Evolutionary conservation across 2,113 vertebrate species (phyloP).

Genomic region (Dascyllus trimaculatus): DNA sequence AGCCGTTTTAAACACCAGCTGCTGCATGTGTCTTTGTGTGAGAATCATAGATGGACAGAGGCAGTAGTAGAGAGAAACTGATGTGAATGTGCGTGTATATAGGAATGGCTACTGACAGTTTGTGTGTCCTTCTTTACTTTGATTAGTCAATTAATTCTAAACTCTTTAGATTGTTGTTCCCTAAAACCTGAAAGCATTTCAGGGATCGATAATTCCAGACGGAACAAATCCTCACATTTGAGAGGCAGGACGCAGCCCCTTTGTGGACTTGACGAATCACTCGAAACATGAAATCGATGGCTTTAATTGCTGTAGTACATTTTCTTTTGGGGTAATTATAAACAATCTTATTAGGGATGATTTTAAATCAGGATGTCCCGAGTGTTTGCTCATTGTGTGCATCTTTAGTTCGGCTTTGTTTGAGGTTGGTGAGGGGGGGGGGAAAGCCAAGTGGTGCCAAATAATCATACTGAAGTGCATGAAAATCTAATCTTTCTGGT

Average conservation of each 20-base stretch:
- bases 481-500: background rate
- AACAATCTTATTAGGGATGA: background rate
- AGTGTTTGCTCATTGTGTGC: background rate
- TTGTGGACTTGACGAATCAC: slow-evolving; percentile 13
- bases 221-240: slow-evolving; percentile 1
- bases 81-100: background rate
- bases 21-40: background rate
- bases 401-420: background rate
- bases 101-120: too few relatives aligned
- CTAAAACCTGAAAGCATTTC: background rate
- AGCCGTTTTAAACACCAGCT: slow-evolving; percentile 12
- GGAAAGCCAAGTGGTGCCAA: background rate
- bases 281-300: slow-evolving; percentile 4
- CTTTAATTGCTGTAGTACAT: slow-evolving; percentile 15
- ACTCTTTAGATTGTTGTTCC: too few relatives aligned
- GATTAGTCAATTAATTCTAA: too few relatives aligned
- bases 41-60: too few relatives aligned
- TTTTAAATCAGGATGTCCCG: slow-evolving; percentile 9
- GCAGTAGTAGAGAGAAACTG: background rate
- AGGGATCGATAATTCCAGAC: background rate
- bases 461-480: background rate
- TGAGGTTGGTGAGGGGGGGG: background rate
- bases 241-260: slow-evolving; percentile 6
- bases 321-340: background rate
- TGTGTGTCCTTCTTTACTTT: too few relatives aligned